Evolutionary conservation across 2,113 vertebrate species (phyloP).

Genomic region (Chrysochloris asiatica): DNA sequence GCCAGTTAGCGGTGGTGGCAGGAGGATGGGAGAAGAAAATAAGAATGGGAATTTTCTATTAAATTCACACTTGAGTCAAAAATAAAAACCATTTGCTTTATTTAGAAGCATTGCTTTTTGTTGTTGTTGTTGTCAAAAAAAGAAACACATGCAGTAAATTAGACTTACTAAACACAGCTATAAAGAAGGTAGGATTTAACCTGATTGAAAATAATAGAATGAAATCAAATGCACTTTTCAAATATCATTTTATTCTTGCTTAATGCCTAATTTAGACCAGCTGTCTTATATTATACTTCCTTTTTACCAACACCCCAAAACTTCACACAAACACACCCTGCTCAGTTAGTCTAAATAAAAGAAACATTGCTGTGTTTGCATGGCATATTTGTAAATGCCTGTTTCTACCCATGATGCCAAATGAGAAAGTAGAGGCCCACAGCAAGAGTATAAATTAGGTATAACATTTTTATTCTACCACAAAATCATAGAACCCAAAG

Average conservation of each 20-base stretch:
- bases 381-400: constrained; percentile 46
- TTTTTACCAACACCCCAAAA: constrained; percentile 14
- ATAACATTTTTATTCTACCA: not conserved
- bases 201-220: constrained; percentile 42
- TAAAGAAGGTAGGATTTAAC: constrained; percentile 10
- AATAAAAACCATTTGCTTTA: not conserved
- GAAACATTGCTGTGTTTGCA: constrained; percentile 56
- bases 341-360: constrained; percentile 29
- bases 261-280: constrained; percentile 30
- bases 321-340: constrained; percentile 58
- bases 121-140: not conserved
- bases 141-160: not conserved
- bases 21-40: too few species aligned
- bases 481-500: constrained; percentile 5
- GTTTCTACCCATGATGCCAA: constrained; percentile 64
- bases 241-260: constrained; percentile 18
- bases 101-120: constrained; percentile 20
- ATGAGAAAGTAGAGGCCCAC: constrained; percentile 15
- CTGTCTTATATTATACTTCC: constrained; percentile 34
- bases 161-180: constrained; percentile 32
- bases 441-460: constrained; percentile 7
- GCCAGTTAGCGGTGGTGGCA: not conserved
- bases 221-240: not conserved
- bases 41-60: not conserved
- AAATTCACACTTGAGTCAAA: constrained; percentile 22